Base-by-base conservation (phyloP, 2,113 vertebrate genomes). In the Alouatta palliata region DNA sequence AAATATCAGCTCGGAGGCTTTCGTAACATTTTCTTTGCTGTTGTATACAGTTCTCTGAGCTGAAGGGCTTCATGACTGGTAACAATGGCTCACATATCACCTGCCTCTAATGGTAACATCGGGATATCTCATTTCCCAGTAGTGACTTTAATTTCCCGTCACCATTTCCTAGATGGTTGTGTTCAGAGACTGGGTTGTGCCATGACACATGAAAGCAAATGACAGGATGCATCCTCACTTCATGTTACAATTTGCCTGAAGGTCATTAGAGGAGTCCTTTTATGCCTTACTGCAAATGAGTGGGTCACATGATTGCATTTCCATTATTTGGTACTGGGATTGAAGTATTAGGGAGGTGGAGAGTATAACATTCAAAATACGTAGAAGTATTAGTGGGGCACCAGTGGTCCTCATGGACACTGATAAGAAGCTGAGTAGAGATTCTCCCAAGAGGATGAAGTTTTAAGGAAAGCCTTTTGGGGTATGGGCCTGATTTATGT, bases 101-200 rank as follows among this genome's bases (percentile, higher is more conserved):
- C 80, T 94, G 64, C 64, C 49, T 92, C 97, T 87, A 83, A 35
- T 54, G 14, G 79, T 47, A 76, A 35, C 45, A 92, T 73, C 76
- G 77, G 94, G 70, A 37, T 37, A n/a, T 82, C 70, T 96, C 70
- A 68, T 92, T 94, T 94, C 66, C 83, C 37, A 71, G 27, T 25
- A n/a, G 49, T 81, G 79, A 82, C 52, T 94, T 97, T 94, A 87
- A 95, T 95, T 97, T 91, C 87, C 87, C 96, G 75, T 95, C 80
- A 76, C 40, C 61, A 64, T 64, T 32, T 64, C 61, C 5, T 14
- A 37, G 45, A 84, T 30, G 66, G 2, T 43, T 27, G 35, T 90
- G 25, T 93, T 87, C 87, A 68, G 89, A 86, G 77, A 40, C 47
- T 80, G 8, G 23, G 30, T 30, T 84, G 49, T 84, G 80, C 45